Percentiles rank a stretch among this genome's conserved stretches.
Evolutionary conservation across 2,888 invertebrate species (phyloP).

Genomic region (Melieria crassipennis): DNA sequence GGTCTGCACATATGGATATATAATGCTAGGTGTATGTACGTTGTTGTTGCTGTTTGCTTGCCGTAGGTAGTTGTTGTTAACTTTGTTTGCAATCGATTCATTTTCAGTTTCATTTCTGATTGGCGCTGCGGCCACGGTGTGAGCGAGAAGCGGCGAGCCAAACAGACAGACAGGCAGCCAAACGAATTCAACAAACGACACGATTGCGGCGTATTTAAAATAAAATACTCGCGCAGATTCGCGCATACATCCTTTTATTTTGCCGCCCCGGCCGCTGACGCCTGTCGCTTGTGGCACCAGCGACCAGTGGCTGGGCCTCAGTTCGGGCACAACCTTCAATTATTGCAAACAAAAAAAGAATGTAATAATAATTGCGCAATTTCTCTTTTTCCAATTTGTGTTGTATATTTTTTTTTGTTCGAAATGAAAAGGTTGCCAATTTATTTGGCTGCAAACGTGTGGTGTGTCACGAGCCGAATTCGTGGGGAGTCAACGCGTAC

Average conservation of each 20-base stretch:
- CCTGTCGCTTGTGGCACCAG: neutral
- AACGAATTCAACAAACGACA: neutral
- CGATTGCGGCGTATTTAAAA: constrained; percentile 18
- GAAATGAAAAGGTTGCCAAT: constrained; percentile 25
- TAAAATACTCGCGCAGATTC: constrained; percentile 21
- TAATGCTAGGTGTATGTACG: neutral
- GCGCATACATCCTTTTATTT: constrained; percentile 6
- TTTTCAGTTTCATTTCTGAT: constrained; percentile 64
- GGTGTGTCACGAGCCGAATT: no score
- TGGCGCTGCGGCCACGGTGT: constrained; percentile 53
- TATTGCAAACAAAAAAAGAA: constrained; percentile 19
- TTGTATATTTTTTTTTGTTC: neutral
- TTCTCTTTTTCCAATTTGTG: constrained; percentile 3
- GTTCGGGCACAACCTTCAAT: constrained; percentile 20
- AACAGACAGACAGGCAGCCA: neutral
- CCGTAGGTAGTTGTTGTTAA: constrained; percentile 38
- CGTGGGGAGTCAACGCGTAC: no score
- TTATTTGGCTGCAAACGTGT: neutral
- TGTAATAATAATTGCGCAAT: constrained; percentile 26
- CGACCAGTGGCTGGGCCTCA: neutral
- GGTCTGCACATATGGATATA: constrained; percentile 16
- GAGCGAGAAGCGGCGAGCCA: neutral
- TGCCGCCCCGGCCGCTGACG: neutral
- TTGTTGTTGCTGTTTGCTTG: constrained; percentile 27
- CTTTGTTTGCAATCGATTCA: constrained; percentile 58